Conservation (phyloP, 2,113 vertebrate genomes). For the Heterotis niloticus region DNA sequence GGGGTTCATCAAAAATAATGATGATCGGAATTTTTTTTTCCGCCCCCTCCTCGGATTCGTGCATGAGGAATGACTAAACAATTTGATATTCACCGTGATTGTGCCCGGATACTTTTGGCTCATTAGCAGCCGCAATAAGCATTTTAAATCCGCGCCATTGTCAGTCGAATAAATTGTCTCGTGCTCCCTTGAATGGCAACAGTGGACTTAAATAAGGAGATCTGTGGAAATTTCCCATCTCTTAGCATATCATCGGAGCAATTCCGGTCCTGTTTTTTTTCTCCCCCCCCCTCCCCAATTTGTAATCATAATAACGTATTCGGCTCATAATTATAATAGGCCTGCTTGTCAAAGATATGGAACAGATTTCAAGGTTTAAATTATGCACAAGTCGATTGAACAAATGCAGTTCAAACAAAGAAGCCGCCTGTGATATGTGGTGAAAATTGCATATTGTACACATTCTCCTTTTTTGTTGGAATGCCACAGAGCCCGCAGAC, state of each 20-base stretch:
- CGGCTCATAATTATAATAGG: slow-evolving; percentile 55
- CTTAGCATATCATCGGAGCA: slow-evolving; percentile 32
- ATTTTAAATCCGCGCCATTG: slow-evolving; percentile 46
- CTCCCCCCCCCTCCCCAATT: slow-evolving; percentile 43
- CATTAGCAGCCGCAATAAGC: slow-evolving; percentile 54
- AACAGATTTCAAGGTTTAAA: slow-evolving; percentile 53
- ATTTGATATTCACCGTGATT: slow-evolving; percentile 58
- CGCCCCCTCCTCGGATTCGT: slow-evolving; percentile 43
- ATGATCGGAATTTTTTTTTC: slow-evolving; percentile 56
- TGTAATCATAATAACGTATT: slow-evolving; percentile 59
- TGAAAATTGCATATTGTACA: slow-evolving; percentile 44
- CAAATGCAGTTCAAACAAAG: slow-evolving; percentile 56
- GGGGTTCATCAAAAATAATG: slow-evolving; percentile 53
- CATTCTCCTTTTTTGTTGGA: slow-evolving; percentile 45
- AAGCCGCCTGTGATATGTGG: slow-evolving; percentile 45
- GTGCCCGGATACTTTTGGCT: slow-evolving; percentile 55
- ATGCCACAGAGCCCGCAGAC: slow-evolving; percentile 31
- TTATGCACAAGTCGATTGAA: slow-evolving; percentile 57
- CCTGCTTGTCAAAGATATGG: slow-evolving; percentile 57
- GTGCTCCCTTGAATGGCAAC: slow-evolving; percentile 36
- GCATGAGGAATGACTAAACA: slow-evolving; percentile 54
- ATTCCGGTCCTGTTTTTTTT: slow-evolving; percentile 27
- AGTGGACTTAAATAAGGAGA: slow-evolving; percentile 35
- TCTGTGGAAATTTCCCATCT: slow-evolving; percentile 38
- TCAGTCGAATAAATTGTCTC: slow-evolving; percentile 39